These are phyloP conservation scores for Cheilosia vulpina DNA, from an alignment of 2,888 invertebrate genomes.

Conservation along the genomic window DNA sequence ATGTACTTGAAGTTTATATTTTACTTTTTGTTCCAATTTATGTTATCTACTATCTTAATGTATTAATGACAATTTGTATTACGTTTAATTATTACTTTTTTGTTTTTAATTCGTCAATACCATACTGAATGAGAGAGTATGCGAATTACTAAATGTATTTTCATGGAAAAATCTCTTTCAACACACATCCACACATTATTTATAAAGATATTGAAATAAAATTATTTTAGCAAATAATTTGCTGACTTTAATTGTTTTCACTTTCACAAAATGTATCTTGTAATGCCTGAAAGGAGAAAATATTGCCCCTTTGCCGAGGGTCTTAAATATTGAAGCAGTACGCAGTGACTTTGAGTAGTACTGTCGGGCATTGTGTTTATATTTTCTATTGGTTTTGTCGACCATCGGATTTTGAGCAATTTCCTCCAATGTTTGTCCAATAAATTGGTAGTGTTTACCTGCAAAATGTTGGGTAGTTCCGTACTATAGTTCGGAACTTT, in stretches of 20 bases:
- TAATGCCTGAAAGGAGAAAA: constrained; percentile 17
- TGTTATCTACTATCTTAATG: constrained; percentile 66
- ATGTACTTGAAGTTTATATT: constrained; percentile 55
- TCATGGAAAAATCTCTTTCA: constrained; percentile 49
- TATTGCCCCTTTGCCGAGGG: neutral
- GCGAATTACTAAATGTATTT: constrained; percentile 51
- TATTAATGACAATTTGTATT: constrained; percentile 53
- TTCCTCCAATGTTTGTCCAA: too few species aligned
- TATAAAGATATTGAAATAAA: constrained; percentile 31
- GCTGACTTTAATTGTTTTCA: constrained; percentile 11
- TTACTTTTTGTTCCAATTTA: constrained; percentile 54
- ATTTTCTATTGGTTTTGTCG: too few species aligned
- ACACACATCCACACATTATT: constrained; percentile 68
- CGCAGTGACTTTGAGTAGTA: too few species aligned
- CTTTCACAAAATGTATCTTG: constrained; percentile 35
- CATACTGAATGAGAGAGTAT: constrained; percentile 65
- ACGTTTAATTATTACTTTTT: constrained; percentile 22
- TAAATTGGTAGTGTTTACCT: too few species aligned
- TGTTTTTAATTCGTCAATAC: constrained; percentile 64
- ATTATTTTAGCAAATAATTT: constrained; percentile 11
- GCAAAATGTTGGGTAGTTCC: too few species aligned
- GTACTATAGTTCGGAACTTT: too few species aligned
- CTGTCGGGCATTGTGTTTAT: too few species aligned
- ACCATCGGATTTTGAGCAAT: too few species aligned
- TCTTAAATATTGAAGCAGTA: too few species aligned